Evolutionary conservation across 2,113 vertebrate genomes (phyloP), one percentile per base, ranked within the genome.

Genomic region (Cichladusa arquata): DNA sequence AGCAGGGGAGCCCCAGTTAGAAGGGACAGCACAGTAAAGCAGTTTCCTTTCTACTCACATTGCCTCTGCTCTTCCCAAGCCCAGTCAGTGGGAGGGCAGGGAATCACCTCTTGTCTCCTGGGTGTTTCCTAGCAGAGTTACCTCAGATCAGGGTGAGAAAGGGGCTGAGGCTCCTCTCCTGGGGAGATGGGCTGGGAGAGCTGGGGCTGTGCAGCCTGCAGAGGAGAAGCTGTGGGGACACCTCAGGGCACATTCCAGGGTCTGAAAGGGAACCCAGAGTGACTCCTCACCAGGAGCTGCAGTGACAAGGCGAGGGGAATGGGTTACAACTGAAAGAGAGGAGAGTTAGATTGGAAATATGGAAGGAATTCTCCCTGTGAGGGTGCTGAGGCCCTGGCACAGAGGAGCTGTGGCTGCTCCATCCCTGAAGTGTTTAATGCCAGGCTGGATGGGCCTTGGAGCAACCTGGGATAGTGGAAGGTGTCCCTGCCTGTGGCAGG

Each of bases 401-500:
- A 56, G 48, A 48, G 25, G 1, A 64, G 66, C 66, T 72, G 50
- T 42, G 74, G 34, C 34, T 65, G 31, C 26, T 5, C 58, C 67
- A 58, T 73, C 44, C 26, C 58, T 81, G 44, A 3, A 79, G 3
- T 73, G 44, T 3, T 36, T 26, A 50, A 42, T 33, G 31, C 26
- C 44, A 33, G 67, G 31, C 0, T 72, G 25, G 36, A 26, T n/a
- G 33, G 51, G 7, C 13, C 17, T 86, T 42, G 58, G 77, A 73
- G 3, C 60, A 5, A 0, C 12, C 60, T 6, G 6, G 6, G 2
- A 0, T 2, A 6, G 18, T 57, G 51, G 33, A 7, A 66, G 22
- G 18, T 65, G 50, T 42, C 50, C 17, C 34, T 88, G 48, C 56
- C 19, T 20, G 12, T 2, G 3, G 20, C 31, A 36, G 20, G 25